These are phyloP conservation scores for Cecidostiba fungosa DNA, from an alignment of 2,888 invertebrate genomes.

Conservation along the genomic window DNA sequence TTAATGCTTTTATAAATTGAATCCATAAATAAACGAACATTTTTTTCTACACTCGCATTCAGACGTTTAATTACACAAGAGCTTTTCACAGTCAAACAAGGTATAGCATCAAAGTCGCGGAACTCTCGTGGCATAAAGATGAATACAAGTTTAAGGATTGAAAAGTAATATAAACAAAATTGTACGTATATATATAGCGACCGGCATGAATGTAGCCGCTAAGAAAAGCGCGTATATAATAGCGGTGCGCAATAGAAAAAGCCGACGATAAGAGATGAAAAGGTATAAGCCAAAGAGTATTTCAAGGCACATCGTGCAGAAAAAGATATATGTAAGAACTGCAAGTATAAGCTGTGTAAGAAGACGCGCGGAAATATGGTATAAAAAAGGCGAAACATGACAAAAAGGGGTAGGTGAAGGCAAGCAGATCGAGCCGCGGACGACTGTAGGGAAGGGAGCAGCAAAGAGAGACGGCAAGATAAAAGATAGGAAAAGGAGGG, in stretches of 20 bases:
- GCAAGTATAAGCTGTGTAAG: too few relatives aligned
- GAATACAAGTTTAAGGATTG: background rate
- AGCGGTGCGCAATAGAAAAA: background rate
- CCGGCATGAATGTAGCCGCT: background rate
- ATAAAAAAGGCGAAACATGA: background rate
- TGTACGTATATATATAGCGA: background rate
- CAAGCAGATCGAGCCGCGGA: background rate
- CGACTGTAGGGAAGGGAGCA: background rate
- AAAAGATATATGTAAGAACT: background rate
- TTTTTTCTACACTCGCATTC: too few relatives aligned
- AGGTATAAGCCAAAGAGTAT: background rate
- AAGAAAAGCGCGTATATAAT: background rate
- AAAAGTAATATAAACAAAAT: background rate
- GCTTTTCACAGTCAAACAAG: background rate
- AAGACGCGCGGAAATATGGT: conserved; percentile 17
- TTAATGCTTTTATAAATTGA: too few relatives aligned
- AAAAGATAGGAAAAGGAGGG: conserved; percentile 14
- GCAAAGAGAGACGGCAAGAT: conserved; percentile 39
- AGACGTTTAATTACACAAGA: too few relatives aligned
- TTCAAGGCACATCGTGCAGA: background rate
- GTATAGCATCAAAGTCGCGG: too few relatives aligned
- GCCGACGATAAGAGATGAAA: background rate
- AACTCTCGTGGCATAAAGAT: too few relatives aligned
- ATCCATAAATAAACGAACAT: too few relatives aligned
- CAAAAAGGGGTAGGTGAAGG: too few relatives aligned